Base-by-base conservation (phyloP, 1,140 invertebrate species). In the Aphidius ervi region DNA sequence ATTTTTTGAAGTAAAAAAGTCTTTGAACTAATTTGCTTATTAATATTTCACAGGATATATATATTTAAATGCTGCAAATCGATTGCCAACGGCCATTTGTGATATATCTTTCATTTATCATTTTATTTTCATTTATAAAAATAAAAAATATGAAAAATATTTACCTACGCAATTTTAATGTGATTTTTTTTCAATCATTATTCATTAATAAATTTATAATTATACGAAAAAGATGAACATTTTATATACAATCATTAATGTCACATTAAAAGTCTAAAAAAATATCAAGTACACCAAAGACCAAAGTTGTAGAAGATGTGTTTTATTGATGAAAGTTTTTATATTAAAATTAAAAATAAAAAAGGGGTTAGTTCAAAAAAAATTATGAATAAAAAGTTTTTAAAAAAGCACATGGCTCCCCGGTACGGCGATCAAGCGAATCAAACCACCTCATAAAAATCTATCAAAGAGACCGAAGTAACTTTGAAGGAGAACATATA, bases 1-100 rank as follows among this genome's bases (percentile, higher is more conserved):
- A 68, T 71, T 70, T 62, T 65, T 67, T 64, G 54, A 62, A 52
- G 60, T 57, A 58, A 68, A 68, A 70, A 66, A 70, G 5, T 72
- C 73, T 77, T 73, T 65, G 64, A 71, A 71, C 73, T 74, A 74
- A 77, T 77, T 77, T 75, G 74, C 72, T 77, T 77, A 77, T 76
- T 77, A 76, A 76, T 77, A 75, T 74, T 76, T 77, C 73, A 75
- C 71, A 69, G 70, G 23, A 31, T 31, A 31, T 31, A 31, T 31
- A 31, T 1, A 31, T 31, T 31, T 31, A 31, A 31, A 31, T 31
- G 23, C 4, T 31, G 23, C 23, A 31, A 3, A 31, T 31, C 4
- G 23, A 31, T 31, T 31, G 23, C 23, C 23, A 2, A 31, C 2
- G 23, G 23, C 23, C 23, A 31, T 70, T 68, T 65, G 66, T 67